Evolutionary conservation across 2,113 vertebrate species (phyloP), one percentile per base, ranked within the genome.

Genomic region (Scomber scombrus): DNA sequence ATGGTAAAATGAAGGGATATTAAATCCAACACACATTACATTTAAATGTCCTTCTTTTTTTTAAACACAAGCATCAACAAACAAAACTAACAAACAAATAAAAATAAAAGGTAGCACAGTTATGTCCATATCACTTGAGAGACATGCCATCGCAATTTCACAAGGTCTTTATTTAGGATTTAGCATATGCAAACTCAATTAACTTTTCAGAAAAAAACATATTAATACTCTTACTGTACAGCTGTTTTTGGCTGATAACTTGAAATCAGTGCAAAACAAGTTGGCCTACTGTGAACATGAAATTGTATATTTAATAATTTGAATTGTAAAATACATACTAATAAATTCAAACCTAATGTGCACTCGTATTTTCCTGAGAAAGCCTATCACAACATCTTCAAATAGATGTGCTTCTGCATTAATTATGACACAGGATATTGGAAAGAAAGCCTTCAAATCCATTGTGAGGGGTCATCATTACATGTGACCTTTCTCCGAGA

Each of bases 371-470:
- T 62, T 66, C 74, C 54, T 45, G 7, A 67, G 43, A 15, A 55
- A 55, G 75, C 56, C 56, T 63, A 34, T 71, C 70, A 63, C 51
- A 75, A 45, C 63, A 71, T 67, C 71, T 67, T 68, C 26, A 73
- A 55, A 57, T 19, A 57, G 69, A 66, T 80, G 66, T 80, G 66
- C 5, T 29, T 49, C 34, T 60, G 67, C 63, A 68, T 85, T 89
- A 89, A 91, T 85, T 75, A 84, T 49, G 45, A 62, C 23, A 68
- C 65, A 80, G 84, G 74, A 84, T 87, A 90, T 89, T 82, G 84
- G 71, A 85, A 81, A 66, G 85, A 89, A 90, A 92, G 78, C 85
- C 82, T 81, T 82, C 64, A 88, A 82, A 90, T 90, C 77, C 85
- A 76, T 52, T 13, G 71, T 57, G 56, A 84, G 72, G 81, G 91